Conservation (phyloP, 2,888 invertebrate species). For the Eupithecia inturbata region DNA sequence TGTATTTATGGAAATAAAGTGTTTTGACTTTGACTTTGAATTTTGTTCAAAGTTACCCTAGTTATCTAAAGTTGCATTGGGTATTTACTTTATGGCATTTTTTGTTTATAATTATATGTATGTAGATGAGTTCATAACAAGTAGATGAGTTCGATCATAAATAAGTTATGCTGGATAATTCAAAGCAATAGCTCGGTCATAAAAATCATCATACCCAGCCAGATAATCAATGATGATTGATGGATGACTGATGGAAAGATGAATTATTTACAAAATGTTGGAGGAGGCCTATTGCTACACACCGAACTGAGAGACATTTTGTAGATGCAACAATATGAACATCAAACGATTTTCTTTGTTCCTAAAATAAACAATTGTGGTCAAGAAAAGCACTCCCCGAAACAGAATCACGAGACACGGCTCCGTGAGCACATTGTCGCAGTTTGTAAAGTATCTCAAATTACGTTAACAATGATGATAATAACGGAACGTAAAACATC, state of each 20-base stretch:
- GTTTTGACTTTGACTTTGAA: no score
- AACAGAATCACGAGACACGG: conserved; percentile 51
- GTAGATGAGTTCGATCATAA: no score
- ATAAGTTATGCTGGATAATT: neutral
- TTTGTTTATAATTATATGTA: no score
- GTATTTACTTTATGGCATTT: no score
- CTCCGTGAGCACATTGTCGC: conserved; percentile 63
- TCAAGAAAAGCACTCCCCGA: conserved; percentile 34
- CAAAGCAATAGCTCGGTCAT: neutral
- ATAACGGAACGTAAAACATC: conserved; percentile 32
- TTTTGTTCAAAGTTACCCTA: no score
- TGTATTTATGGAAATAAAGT: no score
- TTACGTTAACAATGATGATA: conserved; percentile 41
- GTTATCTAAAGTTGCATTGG: no score
- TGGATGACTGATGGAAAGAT: no score
- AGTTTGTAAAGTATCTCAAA: conserved; percentile 45
- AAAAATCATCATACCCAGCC: neutral
- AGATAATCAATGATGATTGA: neutral
- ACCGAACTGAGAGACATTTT: neutral
- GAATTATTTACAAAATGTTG: neutral
- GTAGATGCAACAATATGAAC: neutral
- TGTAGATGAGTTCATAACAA: no score
- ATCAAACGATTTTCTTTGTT: neutral
- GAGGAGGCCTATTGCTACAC: neutral
- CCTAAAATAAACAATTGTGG: conserved; percentile 1